phyloP scores from a whole-genome alignment of 2,797 vertebrate genomes.

The Iguana delicatissima region DNA sequence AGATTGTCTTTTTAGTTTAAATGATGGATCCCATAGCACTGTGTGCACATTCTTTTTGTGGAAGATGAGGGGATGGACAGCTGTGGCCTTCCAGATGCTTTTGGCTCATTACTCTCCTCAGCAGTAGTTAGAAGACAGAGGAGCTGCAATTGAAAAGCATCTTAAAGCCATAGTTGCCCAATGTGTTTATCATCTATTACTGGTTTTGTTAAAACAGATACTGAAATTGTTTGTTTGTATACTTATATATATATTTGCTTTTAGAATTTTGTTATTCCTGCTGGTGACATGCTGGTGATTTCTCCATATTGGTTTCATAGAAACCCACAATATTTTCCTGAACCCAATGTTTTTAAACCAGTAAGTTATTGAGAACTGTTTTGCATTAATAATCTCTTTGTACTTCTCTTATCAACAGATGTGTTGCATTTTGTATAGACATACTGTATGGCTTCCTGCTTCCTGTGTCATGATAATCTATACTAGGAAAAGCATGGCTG shows the following conservation, averaged over 20 bases:
- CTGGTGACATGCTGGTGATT: slow-evolving; percentile 86
- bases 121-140: background rate
- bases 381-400: slow-evolving; percentile 1
- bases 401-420: background rate
- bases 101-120: background rate
- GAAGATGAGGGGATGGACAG: slow-evolving; percentile 2
- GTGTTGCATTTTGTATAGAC: slow-evolving; percentile 7
- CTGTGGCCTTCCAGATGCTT: background rate
- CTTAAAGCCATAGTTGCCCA: background rate
- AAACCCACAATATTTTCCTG: slow-evolving; percentile 86
- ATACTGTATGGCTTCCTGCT: background rate
- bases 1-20: background rate
- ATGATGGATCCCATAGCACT: background rate
- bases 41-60: background rate
- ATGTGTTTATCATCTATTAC: slow-evolving; percentile 15
- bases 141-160: background rate
- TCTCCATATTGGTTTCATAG: slow-evolving; percentile 88
- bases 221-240: background rate
- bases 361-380: slow-evolving; percentile 75
- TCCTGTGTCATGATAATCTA: background rate
- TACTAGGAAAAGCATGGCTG: too few relatives aligned
- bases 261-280: slow-evolving; percentile 83
- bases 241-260: slow-evolving; percentile 39
- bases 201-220: slow-evolving; percentile 22
- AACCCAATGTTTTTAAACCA: slow-evolving; percentile 84